Conservation (phyloP, 2,113 vertebrate species). For the Aleadryas rufinucha region DNA sequence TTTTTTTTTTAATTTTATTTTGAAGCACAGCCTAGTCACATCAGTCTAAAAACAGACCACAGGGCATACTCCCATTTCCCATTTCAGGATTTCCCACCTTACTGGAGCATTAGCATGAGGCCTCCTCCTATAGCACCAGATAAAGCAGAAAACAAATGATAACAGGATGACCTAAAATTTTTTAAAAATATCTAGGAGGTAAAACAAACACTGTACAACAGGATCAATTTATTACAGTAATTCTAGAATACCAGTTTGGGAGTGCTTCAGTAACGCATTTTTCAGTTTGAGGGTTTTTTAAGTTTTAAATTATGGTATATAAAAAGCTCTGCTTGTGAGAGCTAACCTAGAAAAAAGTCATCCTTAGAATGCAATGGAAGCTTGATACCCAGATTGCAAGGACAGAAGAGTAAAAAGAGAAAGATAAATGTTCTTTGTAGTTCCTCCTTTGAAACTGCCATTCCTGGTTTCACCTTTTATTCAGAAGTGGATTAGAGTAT, state of each 20-base stretch:
- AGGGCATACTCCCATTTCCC: background rate
- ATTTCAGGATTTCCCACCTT: background rate
- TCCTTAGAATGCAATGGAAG: background rate
- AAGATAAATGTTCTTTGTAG: background rate
- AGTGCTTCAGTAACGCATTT: background rate
- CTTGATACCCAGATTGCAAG: conserved; percentile 12
- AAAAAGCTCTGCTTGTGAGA: background rate
- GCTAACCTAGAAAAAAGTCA: background rate
- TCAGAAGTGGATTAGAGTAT: background rate
- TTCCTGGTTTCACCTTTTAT: conserved; percentile 6
- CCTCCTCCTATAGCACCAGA: background rate
- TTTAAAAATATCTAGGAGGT: background rate
- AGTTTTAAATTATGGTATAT: conserved; percentile 23
- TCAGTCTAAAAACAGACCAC: background rate
- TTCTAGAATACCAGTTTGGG: background rate
- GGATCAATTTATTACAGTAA: background rate
- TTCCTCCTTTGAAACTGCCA: conserved; percentile 14
- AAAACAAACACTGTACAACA: background rate
- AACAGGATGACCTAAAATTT: background rate
- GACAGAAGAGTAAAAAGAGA: background rate
- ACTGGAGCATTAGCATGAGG: background rate
- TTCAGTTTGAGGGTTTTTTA: background rate
- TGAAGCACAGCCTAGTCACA: background rate
- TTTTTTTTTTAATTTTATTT: background rate
- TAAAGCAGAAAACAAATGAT: conserved; percentile 26